Conservation (phyloP, 2,888 invertebrate species). For the Geotrupes spiniger region DNA sequence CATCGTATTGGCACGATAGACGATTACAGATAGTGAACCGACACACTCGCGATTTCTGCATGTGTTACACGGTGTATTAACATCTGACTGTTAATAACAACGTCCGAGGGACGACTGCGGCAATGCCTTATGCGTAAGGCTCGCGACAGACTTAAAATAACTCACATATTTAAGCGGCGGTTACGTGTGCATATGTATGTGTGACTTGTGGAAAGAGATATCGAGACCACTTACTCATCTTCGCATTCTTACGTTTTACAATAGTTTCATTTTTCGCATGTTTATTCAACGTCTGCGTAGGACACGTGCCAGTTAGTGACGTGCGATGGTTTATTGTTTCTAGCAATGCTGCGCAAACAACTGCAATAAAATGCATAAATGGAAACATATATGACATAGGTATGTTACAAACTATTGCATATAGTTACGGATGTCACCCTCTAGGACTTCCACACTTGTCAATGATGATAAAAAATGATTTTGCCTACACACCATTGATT, state of each 20-base stretch:
- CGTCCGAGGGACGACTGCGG: slow-evolving; percentile 30
- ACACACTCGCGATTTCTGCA: slow-evolving; percentile 10
- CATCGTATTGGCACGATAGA: slow-evolving; percentile 14
- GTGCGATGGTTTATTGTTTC: too few relatives aligned
- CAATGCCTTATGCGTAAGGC: slow-evolving; percentile 35
- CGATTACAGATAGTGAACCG: slow-evolving; percentile 3
- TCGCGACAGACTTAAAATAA: slow-evolving; percentile 38
- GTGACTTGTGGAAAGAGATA: slow-evolving; percentile 22
- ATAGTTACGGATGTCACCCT: too few relatives aligned
- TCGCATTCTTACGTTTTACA: slow-evolving; percentile 1
- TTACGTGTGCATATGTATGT: slow-evolving; percentile 27
- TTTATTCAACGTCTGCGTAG: too few relatives aligned
- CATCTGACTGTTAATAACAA: slow-evolving; percentile 29
- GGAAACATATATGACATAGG: too few relatives aligned
- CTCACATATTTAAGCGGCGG: slow-evolving; percentile 28
- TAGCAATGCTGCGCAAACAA: too few relatives aligned
- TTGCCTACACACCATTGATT: too few relatives aligned
- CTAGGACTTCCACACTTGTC: too few relatives aligned
- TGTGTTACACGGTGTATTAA: slow-evolving; percentile 18
- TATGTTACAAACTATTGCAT: too few relatives aligned
- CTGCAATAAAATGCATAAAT: too few relatives aligned
- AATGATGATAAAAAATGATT: too few relatives aligned
- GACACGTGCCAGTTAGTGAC: too few relatives aligned
- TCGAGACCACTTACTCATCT: slow-evolving; percentile 6
- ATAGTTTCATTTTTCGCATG: background rate